A percentile compares a stretch with the other conserved stretches of the same genome.
Conservation (phyloP, 2,888 invertebrate genomes). For the Teleiodes luculella region DNA sequence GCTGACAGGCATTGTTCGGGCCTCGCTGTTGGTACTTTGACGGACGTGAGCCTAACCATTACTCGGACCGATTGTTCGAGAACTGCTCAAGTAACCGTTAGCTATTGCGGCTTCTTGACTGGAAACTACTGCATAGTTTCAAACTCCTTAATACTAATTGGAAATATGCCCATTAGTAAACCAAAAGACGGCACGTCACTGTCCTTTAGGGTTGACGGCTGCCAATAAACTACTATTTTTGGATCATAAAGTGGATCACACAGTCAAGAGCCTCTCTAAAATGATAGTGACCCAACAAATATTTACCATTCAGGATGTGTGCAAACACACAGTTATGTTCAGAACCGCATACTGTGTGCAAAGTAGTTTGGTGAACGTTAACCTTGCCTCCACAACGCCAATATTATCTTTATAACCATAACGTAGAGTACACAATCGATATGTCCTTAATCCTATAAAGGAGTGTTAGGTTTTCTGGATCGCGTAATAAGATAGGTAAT, state of each 20-base stretch:
- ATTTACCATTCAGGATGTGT: conserved; percentile 16
- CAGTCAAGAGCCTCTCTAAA: conserved; percentile 18
- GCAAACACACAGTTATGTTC: conserved; percentile 19
- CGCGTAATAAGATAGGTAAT: no score
- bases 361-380: conserved; percentile 7
- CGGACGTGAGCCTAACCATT: conserved; percentile 66
- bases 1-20: conserved; percentile 38
- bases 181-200: conserved; percentile 13
- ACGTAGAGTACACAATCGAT: neutral
- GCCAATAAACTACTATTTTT: conserved; percentile 1
- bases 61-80: conserved; percentile 50
- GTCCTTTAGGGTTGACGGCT: neutral
- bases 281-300: conserved; percentile 20
- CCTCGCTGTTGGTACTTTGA: conserved; percentile 55
- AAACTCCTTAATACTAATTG: conserved; percentile 30
- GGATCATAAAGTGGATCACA: conserved; percentile 3
- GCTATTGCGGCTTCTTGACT: conserved; percentile 30
- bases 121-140: conserved; percentile 46
- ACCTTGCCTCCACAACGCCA: neutral
- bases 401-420: conserved; percentile 5
- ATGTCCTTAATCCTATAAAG: neutral
- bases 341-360: conserved; percentile 9
- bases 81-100: conserved; percentile 45
- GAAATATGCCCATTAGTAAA: conserved; percentile 5
- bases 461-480: no score